Conservation (phyloP, 2,113 vertebrate species). For the Gorsachius goisagi region DNA sequence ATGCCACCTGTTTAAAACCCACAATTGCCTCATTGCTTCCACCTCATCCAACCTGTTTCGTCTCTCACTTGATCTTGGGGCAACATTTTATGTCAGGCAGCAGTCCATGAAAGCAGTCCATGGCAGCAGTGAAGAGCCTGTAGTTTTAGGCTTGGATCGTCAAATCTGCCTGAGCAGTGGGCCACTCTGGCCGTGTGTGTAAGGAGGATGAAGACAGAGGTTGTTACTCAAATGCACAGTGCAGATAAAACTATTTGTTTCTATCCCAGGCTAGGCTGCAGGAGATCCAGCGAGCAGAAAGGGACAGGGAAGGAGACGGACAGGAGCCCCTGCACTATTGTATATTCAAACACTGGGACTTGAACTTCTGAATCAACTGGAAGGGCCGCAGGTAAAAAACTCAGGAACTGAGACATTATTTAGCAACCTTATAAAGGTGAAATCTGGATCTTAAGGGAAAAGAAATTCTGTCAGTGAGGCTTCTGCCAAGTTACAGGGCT, state of each 20-base stretch:
- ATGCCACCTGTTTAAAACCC: background rate
- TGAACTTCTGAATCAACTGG: background rate
- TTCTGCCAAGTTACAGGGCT: background rate
- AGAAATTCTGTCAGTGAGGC: background rate
- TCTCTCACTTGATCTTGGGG: background rate
- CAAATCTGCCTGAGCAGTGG: background rate
- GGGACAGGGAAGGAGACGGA: background rate
- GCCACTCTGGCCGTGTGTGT: background rate
- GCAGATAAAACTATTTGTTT: background rate
- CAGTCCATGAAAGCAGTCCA: background rate
- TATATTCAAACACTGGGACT: background rate
- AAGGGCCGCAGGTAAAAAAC: background rate
- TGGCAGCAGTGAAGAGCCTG: background rate
- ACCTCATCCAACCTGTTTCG: background rate
- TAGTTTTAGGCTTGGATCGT: background rate
- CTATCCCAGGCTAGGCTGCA: background rate
- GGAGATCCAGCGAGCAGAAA: background rate
- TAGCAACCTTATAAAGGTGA: background rate
- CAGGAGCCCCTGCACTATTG: background rate
- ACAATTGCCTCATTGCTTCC: background rate
- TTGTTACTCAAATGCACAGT: background rate
- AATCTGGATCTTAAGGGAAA: background rate
- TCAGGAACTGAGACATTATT: background rate
- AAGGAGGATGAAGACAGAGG: background rate
- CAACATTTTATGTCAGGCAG: background rate